A percentile compares a stretch with the other conserved stretches of the same genome.
These are phyloP conservation scores for Heteromormyrus szaboi DNA, from an alignment of 2,797 vertebrate genomes.

Conservation along the genomic window DNA sequence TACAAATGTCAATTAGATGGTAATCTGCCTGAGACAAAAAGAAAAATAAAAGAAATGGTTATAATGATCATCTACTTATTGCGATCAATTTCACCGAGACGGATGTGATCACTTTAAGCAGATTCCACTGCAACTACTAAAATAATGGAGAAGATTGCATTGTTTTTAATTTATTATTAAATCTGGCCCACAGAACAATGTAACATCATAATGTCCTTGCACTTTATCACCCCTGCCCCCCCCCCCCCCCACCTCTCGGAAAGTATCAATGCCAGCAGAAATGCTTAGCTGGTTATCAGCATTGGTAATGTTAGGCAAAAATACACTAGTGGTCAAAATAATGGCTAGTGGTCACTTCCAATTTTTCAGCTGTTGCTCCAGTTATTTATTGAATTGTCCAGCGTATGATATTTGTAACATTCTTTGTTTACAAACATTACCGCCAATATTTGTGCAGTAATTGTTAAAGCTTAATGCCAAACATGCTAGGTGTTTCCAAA, in stretches of 20 bases:
- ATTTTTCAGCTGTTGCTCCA: not conserved
- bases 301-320: not conserved
- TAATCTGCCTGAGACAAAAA: too few relatives aligned
- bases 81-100: too few relatives aligned
- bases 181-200: not conserved
- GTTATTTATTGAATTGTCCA: not conserved
- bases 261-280: not conserved
- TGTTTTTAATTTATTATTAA: not conserved
- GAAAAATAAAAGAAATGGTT: too few relatives aligned
- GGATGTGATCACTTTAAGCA: too few relatives aligned
- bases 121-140: not conserved
- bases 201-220: not conserved
- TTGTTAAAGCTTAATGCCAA: not conserved
- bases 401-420: not conserved
- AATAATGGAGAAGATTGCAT: not conserved
- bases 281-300: not conserved
- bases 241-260: not conserved
- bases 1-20: too few relatives aligned
- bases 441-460: not conserved
- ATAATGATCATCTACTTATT: too few relatives aligned
- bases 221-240: not conserved
- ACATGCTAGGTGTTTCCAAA: not conserved
- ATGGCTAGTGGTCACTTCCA: not conserved
- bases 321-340: not conserved
- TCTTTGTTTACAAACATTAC: not conserved